These are phyloP conservation scores for Limnephilus auricula DNA, from an alignment of 2,888 invertebrate species.

Conservation along the genomic window DNA sequence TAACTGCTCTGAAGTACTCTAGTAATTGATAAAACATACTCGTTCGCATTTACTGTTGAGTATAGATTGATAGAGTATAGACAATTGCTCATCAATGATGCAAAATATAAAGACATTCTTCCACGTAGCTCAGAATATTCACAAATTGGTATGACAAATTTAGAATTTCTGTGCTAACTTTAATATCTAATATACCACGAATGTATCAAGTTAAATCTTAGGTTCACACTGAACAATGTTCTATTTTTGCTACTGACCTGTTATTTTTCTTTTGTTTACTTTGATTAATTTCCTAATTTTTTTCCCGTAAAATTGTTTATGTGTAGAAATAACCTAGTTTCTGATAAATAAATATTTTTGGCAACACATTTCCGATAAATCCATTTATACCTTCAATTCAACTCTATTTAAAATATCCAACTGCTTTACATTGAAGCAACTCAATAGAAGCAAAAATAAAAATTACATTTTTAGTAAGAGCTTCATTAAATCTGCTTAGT, in stretches of 20 bases:
- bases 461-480: background rate
- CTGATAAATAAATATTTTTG: background rate
- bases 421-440: background rate
- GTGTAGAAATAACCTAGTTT: background rate
- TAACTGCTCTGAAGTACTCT: background rate
- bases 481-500: background rate
- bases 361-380: background rate
- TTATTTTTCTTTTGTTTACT: background rate
- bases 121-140: no score
- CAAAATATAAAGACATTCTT: no score
- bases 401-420: background rate
- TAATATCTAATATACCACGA: no score
- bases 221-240: background rate
- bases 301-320: background rate
- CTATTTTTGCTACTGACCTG: accelerated
- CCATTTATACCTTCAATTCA: background rate
- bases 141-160: no score
- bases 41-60: no score
- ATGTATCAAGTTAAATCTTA: no score
- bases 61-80: no score
- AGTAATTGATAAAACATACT: background rate
- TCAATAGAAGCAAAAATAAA: background rate
- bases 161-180: no score
- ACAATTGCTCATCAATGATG: background rate
- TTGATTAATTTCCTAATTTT: background rate